Base-by-base conservation (phyloP, 2,797 vertebrate species). In the Erpetoichthys calabaricus region DNA sequence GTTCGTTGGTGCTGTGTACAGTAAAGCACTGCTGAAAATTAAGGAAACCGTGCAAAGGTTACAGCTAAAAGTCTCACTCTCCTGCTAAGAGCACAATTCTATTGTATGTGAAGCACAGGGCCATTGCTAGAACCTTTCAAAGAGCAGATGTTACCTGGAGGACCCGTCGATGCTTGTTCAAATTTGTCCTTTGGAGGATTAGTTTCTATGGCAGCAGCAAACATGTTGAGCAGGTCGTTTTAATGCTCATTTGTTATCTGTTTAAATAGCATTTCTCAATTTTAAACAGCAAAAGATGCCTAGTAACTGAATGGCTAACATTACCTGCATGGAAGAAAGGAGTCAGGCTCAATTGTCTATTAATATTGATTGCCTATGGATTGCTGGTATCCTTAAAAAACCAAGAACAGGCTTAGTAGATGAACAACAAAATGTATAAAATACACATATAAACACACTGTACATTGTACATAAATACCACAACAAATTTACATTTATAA, bases 111-210 rank as follows among this genome's bases (percentile, higher is more conserved):
- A 8, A 52, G 58, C 57, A 47, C 46, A 56, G 57, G 50, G 55
- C 62, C 51, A 52, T 45, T 44, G 55, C 61, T 61, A 55, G 60
- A 53, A 49, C 56, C 58, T 56, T 51, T 71, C 59, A 57, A 42
- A 47, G 65, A 79, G 72, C 83, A 86, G 82, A 83, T 85, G 82
- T 79, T 80, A 67, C 65, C 65, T 68, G 68, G 63, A 57, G 63
- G 60, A 64, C 57, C 56, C 67, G 63, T 63, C 62, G 57, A 64
- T 60, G 57, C 59, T 73, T 53, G 69, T 73, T 79, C 76, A 64
- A 75, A 74, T 80, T 67, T 78, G 75, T 75, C 76, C 70, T 67
- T 64, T 71, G 73, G 66, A 75, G 83, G 81, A 86, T 88, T 86
- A 84, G 80, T 87, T 65, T 65, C 84, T 72, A 81, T 68, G 72